A percentile compares a stretch with the other conserved stretches of the same genome.
phyloP scores from a whole-genome alignment of 1,140 invertebrate genomes.

The Lasioglossum baleicum region DNA sequence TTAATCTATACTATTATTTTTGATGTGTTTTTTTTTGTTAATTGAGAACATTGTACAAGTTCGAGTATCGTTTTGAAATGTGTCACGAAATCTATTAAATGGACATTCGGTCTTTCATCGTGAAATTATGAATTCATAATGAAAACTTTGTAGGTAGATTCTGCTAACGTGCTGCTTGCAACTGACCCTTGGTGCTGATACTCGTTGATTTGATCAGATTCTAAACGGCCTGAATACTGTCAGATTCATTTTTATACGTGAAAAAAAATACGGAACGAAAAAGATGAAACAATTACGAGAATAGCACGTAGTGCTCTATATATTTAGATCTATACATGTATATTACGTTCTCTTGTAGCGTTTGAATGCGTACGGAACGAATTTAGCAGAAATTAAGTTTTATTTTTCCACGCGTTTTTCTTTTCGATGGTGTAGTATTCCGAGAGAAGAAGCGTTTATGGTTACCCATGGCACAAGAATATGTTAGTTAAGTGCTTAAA shows the following conservation, averaged over 20 bases:
- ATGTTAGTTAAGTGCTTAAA: constrained; percentile 48
- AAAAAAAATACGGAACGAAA: neutral
- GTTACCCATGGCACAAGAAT: constrained; percentile 49
- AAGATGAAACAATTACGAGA: neutral
- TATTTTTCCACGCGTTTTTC: constrained; percentile 42
- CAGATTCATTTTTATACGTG: constrained; percentile 17
- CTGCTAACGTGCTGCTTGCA: constrained; percentile 44
- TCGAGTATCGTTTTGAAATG: constrained; percentile 10
- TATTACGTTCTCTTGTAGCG: constrained; percentile 17
- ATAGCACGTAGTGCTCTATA: constrained; percentile 20
- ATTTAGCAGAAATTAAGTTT: constrained; percentile 41
- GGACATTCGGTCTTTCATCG: constrained; percentile 2
- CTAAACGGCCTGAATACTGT: constrained; percentile 38
- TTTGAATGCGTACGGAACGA: constrained; percentile 7
- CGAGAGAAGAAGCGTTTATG: constrained; percentile 40
- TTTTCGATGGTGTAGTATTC: constrained; percentile 19
- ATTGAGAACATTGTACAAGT: constrained; percentile 11
- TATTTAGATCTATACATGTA: constrained; percentile 23
- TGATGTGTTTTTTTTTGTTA: constrained; percentile 15
- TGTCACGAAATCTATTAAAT: neutral
- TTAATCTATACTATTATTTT: constrained; percentile 32
- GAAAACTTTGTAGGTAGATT: constrained; percentile 49
- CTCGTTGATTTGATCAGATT: constrained; percentile 39
- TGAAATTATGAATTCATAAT: neutral
- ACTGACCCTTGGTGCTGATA: constrained; percentile 42